Evolutionary conservation across 2,797 vertebrate species (phyloP), one percentile per base, ranked within the genome.

Genomic region (Pseudochirops corinnae): DNA sequence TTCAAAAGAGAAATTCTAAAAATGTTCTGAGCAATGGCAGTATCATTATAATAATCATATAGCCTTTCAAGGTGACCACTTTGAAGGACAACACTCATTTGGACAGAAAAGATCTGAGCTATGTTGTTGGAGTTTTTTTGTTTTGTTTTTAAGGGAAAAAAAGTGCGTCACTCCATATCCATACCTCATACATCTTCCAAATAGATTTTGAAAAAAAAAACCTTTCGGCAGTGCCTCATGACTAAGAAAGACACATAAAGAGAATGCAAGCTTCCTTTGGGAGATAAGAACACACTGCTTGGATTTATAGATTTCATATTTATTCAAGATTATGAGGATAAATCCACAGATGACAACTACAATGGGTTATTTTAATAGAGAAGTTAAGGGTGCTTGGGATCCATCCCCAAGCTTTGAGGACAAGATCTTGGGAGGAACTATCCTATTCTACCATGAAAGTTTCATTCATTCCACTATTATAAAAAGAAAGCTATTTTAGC

Each of bases 261-360:
- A 87, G n/a, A 87, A 87, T 26, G 21, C 39, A 46, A 46, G 39
- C n/a, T 87, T 87, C 74, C 74, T 87, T 87, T 87, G 74, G 74
- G 39, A 87, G 74, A 87, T 26, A 82, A 82, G 39, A 46, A 39
- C 46, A 46, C 21, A 87, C 10, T 46, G 74, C 39, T 87, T n/a
- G 74, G 39, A 87, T 46, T 87, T 87, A 87, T 87, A 87, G 74
- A 87, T 87, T 87, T 87, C 39, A 87, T 87, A 87, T 87, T 87
- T 87, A 87, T 87, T 87, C 74, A 87, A 87, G 39, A 87, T 87
- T 87, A 46, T 87, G 21, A 26, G 39, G 39, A 87, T 87, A 87
- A 87, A 87, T 87, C 39, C 21, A 46, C 39, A 87, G 74, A 87
- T 87, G 74, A 87, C 74, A 87, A 87, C 39, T 46, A 46, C 31